phyloP scores from a whole-genome alignment of 1,140 invertebrate species.

The Calycopis cecrops region DNA sequence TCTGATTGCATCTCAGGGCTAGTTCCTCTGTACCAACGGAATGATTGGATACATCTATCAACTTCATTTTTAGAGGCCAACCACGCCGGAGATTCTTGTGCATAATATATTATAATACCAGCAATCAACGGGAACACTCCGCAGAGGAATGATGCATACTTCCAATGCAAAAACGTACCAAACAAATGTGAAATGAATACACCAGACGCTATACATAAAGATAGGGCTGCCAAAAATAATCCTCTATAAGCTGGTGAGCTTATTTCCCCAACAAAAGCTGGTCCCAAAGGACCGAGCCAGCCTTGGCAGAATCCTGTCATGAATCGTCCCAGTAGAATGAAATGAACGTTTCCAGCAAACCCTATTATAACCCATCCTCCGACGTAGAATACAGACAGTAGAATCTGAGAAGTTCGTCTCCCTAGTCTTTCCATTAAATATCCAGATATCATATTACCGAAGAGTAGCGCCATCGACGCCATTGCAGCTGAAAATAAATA shows the following conservation, averaged over 20 bases:
- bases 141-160: constrained; percentile 73
- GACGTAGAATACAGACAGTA: constrained; percentile 77
- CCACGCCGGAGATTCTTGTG: constrained; percentile 85
- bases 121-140: constrained; percentile 71
- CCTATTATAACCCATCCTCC: constrained; percentile 80
- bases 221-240: constrained; percentile 74
- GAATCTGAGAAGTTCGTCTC: constrained; percentile 76
- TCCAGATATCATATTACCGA: constrained; percentile 77
- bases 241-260: constrained; percentile 75
- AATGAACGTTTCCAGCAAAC: constrained; percentile 63
- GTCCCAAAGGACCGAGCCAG: constrained; percentile 68
- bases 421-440: constrained; percentile 81
- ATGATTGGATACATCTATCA: constrained; percentile 71
- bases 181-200: constrained; percentile 76
- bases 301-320: constrained; percentile 79
- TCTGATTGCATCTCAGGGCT: constrained; percentile 64
- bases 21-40: constrained; percentile 73
- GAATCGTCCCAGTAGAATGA: constrained; percentile 80
- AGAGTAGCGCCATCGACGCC: constrained; percentile 75
- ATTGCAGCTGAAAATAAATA: constrained; percentile 72
- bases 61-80: constrained; percentile 74
- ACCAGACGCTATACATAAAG: constrained; percentile 75
- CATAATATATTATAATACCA: constrained; percentile 69
- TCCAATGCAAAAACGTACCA: constrained; percentile 78
- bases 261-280: constrained; percentile 77